Evolutionary conservation across 2,797 vertebrate genomes (phyloP), one percentile per base, ranked within the genome.

Genomic region (Ctenosaura bakeri): DNA sequence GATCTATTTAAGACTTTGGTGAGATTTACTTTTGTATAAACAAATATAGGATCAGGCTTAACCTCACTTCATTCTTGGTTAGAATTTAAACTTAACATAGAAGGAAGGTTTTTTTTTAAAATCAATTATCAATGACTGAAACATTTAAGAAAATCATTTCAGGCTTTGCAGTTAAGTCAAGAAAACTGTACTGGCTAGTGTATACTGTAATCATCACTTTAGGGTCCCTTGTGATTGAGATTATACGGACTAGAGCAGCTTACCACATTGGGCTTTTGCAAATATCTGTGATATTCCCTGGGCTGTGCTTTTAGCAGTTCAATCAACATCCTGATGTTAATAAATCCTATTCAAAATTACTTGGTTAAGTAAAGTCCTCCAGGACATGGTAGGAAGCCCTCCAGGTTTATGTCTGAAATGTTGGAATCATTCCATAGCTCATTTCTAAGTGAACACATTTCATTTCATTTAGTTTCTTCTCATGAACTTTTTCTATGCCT

Each of bases 291-390:
- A 86, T 73, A 64, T 86, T 84, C 84, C 32, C 8, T 26, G 42
- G 89, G 66, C 50, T 74, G 42, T 73, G 38, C 78, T 64, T 81
- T 90, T 74, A 81, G 84, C 56, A 81, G 78, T 86, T 86, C 84
- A 82, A 90, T 86, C 84, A 86, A 90, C 89, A 81, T 69, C 78
- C 89, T 66, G 66, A 82, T 86, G 66, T 64, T 86, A 90, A 82
- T 86, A 86, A 90, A 90, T 86, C 78, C 56, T 82, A 74, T 86
- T 80, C 84, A 74, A 76, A 86, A 74, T 86, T 42, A 90, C 46
- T 82, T 82, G 87, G 79, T 90, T 86, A 90, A 82, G 76, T 79
- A 82, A 83, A 80, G 16, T 88, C 66, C 87, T 88, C 69, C 26
- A 80, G 87, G 87, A 66, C 84, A 81, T 82, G 78, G 69, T 71